A percentile compares a stretch with the other conserved stretches of the same genome.
Evolutionary conservation across 2,888 invertebrate species (phyloP).

Genomic region (Lasiommata megera): DNA sequence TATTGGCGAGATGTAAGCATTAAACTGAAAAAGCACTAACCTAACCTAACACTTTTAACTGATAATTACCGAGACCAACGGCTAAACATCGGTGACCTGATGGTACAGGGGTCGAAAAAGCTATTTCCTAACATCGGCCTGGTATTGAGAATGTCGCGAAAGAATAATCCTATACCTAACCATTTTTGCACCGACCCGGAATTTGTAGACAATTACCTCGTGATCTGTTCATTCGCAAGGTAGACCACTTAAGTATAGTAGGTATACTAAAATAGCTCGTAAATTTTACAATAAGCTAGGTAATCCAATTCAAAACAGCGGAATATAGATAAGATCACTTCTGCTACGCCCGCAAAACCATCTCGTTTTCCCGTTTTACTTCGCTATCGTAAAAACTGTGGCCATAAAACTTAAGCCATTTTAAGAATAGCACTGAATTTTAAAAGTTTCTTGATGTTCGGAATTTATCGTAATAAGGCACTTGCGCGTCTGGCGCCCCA

Average conservation of each 20-base stretch:
- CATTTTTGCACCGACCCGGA: no score
- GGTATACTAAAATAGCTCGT: background rate
- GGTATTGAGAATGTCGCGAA: no score
- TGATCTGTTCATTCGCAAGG: no score
- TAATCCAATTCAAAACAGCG: conserved; percentile 13
- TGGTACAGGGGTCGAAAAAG: no score
- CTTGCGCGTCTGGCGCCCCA: background rate
- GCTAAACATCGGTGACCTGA: no score
- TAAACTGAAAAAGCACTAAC: no score
- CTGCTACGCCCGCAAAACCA: conserved; percentile 13
- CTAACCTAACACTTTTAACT: no score
- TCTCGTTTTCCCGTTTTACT: conserved; percentile 26
- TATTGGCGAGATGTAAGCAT: no score
- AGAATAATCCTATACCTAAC: no score
- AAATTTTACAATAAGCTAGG: background rate
- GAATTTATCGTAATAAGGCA: conserved; percentile 16
- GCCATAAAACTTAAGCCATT: conserved; percentile 30
- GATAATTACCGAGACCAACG: no score
- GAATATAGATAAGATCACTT: conserved; percentile 18
- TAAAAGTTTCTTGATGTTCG: conserved; percentile 25
- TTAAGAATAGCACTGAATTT: conserved; percentile 29
- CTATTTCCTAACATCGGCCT: no score
- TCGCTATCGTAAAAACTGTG: conserved; percentile 28
- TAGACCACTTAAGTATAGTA: background rate
- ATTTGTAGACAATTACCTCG: no score